These are phyloP conservation scores for Nemurella pictetii DNA, from an alignment of 2,888 invertebrate species.

Conservation along the genomic window DNA sequence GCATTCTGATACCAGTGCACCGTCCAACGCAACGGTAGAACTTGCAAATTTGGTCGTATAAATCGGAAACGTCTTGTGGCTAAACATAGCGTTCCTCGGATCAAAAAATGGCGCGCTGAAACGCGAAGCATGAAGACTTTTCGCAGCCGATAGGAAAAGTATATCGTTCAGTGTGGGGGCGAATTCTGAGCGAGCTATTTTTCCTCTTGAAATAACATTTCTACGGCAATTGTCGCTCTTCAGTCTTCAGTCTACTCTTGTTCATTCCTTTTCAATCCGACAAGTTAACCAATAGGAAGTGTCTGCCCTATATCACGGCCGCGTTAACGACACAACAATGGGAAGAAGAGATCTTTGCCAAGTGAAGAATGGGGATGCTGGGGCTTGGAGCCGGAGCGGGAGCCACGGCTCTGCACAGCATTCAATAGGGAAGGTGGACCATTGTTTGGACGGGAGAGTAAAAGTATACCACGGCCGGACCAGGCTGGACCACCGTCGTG, in stretches of 20 bases:
- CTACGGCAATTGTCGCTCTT: conserved; percentile 23
- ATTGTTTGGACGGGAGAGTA: conserved; percentile 8
- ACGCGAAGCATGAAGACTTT: too few relatives aligned
- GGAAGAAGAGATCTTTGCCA: conserved; percentile 15
- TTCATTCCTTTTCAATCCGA: conserved; percentile 14
- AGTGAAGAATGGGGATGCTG: conserved; percentile 13
- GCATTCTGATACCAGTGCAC: too few relatives aligned
- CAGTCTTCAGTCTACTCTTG: neutral
- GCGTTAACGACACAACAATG: conserved; percentile 30
- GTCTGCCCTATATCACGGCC: conserved; percentile 28
- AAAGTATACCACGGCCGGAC: too few relatives aligned
- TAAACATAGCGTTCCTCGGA: too few relatives aligned
- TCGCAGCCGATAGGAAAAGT: neutral
- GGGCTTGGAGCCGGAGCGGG: neutral
- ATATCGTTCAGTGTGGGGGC: neutral
- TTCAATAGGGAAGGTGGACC: neutral
- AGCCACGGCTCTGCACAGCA: too few relatives aligned
- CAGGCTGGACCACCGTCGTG: too few relatives aligned
- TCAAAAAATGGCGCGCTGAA: too few relatives aligned
- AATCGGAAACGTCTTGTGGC: too few relatives aligned
- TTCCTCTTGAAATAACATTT: conserved; percentile 14
- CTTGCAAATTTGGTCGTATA: too few relatives aligned
- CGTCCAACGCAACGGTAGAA: too few relatives aligned
- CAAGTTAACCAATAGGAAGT: conserved; percentile 26
- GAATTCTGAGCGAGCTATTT: conserved; percentile 1